These are phyloP conservation scores for Papilio glaucus DNA, from an alignment of 1,140 invertebrate genomes.

Conservation along the genomic window DNA sequence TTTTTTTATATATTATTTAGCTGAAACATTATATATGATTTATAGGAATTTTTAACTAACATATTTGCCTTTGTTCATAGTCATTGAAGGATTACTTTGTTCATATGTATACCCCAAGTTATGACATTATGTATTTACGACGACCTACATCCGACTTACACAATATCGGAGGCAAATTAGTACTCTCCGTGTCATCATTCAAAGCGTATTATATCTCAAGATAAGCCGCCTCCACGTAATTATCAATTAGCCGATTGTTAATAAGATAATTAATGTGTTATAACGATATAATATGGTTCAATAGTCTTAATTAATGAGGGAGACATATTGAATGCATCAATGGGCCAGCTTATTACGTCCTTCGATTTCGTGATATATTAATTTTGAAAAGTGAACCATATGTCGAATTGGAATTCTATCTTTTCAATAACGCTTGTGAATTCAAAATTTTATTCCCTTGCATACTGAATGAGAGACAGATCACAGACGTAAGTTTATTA, in stretches of 20 bases:
- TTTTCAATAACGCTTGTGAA: not conserved
- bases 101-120: not conserved
- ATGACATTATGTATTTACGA: not conserved
- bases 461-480: constrained; percentile 1
- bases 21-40: no score
- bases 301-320: not conserved
- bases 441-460: constrained; percentile 7
- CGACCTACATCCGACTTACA: constrained; percentile 7
- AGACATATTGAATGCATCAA: not conserved
- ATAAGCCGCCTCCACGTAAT: constrained; percentile 32
- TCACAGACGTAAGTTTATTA: constrained; percentile 13
- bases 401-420: not conserved
- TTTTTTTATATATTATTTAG: no score
- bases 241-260: constrained; percentile 38
- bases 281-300: constrained; percentile 35
- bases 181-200: constrained; percentile 5
- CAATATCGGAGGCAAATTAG: constrained; percentile 13
- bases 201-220: constrained; percentile 30
- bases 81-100: not conserved
- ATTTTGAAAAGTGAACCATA: constrained; percentile 5
- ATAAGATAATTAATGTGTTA: constrained; percentile 36
- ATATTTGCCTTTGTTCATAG: no score
- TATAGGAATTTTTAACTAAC: no score
- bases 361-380: not conserved
- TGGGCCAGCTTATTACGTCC: not conserved